These are phyloP conservation scores for Gymnopithys bicolor DNA, from an alignment of 2,797 vertebrate species.

Conservation along the genomic window DNA sequence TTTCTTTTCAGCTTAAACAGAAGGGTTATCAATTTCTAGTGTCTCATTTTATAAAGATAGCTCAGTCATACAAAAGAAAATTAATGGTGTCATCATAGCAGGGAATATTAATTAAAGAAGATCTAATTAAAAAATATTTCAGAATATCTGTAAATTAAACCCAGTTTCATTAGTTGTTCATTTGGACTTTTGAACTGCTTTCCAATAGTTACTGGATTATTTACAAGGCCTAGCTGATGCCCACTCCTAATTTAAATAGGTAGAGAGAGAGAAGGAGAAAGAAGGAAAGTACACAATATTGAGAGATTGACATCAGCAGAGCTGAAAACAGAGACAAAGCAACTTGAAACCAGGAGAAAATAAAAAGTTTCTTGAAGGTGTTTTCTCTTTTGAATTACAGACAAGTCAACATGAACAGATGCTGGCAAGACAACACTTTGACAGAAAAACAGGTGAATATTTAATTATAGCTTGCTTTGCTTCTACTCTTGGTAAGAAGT, in stretches of 20 bases:
- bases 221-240: background rate
- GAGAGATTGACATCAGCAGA: background rate
- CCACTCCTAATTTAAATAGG: background rate
- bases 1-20: background rate
- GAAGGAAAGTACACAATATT: background rate
- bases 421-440: slow-evolving; percentile 32
- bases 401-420: slow-evolving; percentile 45
- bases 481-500: background rate
- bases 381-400: slow-evolving; percentile 49
- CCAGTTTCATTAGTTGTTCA: slow-evolving; percentile 23
- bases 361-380: slow-evolving; percentile 15
- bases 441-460: slow-evolving; percentile 57
- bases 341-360: slow-evolving; percentile 16
- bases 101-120: slow-evolving; percentile 32
- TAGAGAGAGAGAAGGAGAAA: background rate
- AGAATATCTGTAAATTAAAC: slow-evolving; percentile 14
- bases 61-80: background rate
- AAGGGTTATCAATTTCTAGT: background rate
- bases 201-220: slow-evolving; percentile 18
- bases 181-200: slow-evolving; percentile 26
- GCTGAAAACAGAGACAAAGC: slow-evolving; percentile 25
- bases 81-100: background rate
- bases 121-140: slow-evolving; percentile 26
- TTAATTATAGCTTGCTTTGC: slow-evolving; percentile 54
- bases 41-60: background rate